phyloP scores from a whole-genome alignment of 1,140 invertebrate species.

The Streblospio benedicti region DNA sequence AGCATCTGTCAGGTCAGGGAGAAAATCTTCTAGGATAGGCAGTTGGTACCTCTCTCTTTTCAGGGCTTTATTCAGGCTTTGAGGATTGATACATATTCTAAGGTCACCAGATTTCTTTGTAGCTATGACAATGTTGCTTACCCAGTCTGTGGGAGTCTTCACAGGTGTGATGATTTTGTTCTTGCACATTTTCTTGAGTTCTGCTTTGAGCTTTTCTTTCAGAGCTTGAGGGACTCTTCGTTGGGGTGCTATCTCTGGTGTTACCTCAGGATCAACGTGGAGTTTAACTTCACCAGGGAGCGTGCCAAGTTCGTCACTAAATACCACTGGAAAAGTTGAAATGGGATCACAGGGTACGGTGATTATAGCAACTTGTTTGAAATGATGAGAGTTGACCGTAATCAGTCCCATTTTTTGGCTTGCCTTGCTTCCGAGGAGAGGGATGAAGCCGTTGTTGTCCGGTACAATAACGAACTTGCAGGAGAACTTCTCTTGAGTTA shows the following conservation, averaged over 20 bases:
- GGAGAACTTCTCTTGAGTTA: not conserved
- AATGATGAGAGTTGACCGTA: not conserved
- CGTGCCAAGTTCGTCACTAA: too few relatives aligned
- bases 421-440: not conserved
- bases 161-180: too few relatives aligned
- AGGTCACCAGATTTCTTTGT: not conserved
- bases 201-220: not conserved
- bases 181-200: not conserved
- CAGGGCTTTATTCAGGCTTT: too few relatives aligned
- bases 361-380: too few relatives aligned
- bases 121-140: not conserved
- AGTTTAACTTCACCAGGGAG: too few relatives aligned
- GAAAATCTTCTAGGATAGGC: constrained; percentile 25
- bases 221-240: too few relatives aligned
- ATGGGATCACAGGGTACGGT: too few relatives aligned
- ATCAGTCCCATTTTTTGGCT: not conserved
- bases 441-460: not conserved
- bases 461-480: not conserved
- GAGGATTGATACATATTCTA: not conserved
- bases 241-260: too few relatives aligned
- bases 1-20: constrained; percentile 22
- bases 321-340: too few relatives aligned
- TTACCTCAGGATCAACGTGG: too few relatives aligned
- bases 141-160: not conserved
- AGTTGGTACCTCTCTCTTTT: too few relatives aligned